Evolutionary conservation across 2,797 vertebrate species (phyloP), one percentile per base, ranked within the genome.

Genomic region (Dipus sagitta): DNA sequence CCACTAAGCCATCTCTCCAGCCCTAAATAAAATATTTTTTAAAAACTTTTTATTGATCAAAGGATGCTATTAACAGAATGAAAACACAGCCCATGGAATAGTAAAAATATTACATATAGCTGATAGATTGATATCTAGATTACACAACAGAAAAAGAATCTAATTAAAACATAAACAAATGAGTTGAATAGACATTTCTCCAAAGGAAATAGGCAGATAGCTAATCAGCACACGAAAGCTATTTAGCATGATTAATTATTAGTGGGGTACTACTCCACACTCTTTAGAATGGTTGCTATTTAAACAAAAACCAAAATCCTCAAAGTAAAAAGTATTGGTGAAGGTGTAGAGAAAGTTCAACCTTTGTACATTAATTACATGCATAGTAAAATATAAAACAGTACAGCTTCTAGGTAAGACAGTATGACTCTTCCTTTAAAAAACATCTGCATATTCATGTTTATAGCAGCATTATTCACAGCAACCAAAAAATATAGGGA

Each of bases 91-190:
- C 2, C 17, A 60, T 76, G 24, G 60, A 78, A 70, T 72, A 34
- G 77, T 32, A 83, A 84, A 93, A 86, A 79, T 68, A 90, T 38
- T 93, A 6, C 9, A 82, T 83, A 18, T 65, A 79, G 65, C 67
- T 76, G 68, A 89, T 70, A 85, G 34, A 21, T 85, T 85, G 81
- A 74, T 77, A 90, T 42, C 42, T 38, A 94, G 34, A 64, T 47
- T 64, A 38, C 58, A 72, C 32, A 76, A 74, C 26, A 72, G 24
- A 84, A 90, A 92, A 85, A 47, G 30, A 28, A 76, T 78, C 23
- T 24, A 70, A 60, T 72, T 77, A 80, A 79, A 88, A 78, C 34
- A 71, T 10, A 23, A 26, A 79, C 68, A 90, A 83, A 84, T 65
- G 77, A 42, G 2, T 76, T 67, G 67, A 71, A 65, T 8, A 52